Conservation (phyloP, 2,888 invertebrate species). For the Philonicus albiceps region DNA sequence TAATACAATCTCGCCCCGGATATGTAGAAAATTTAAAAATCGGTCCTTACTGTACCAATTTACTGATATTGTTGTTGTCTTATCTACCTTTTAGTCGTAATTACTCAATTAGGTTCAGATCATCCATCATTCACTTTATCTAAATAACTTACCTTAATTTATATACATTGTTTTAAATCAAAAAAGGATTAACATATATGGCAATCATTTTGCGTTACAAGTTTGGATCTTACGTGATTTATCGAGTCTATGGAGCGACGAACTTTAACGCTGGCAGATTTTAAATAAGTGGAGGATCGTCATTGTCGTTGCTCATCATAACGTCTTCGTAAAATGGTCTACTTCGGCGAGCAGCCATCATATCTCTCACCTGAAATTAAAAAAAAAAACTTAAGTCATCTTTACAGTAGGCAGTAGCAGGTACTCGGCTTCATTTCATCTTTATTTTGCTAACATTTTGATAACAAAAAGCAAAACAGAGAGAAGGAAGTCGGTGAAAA, state of each 20-base stretch:
- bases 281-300: slow-evolving; percentile 54
- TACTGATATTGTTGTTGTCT: neutral
- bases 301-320: slow-evolving; percentile 53
- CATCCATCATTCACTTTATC: neutral
- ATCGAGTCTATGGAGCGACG: neutral
- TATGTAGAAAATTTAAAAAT: slow-evolving; percentile 32
- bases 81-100: neutral
- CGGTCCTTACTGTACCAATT: neutral
- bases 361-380: slow-evolving; percentile 47
- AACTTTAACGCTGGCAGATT: slow-evolving; percentile 29
- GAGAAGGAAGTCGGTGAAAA: neutral
- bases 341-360: slow-evolving; percentile 51
- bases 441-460: too few relatives aligned
- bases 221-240: neutral
- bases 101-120: neutral
- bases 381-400: neutral
- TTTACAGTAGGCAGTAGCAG: neutral
- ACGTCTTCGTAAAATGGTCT: slow-evolving; percentile 53
- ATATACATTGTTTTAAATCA: slow-evolving; percentile 18
- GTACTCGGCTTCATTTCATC: too few relatives aligned
- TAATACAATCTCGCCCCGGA: neutral
- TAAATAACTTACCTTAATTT: slow-evolving; percentile 1
- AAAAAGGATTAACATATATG: slow-evolving; percentile 25
- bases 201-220: slow-evolving; percentile 26
- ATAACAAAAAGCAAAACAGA: neutral